phyloP scores from a whole-genome alignment of 2,888 invertebrate genomes.

The Tanypteryx hageni region DNA sequence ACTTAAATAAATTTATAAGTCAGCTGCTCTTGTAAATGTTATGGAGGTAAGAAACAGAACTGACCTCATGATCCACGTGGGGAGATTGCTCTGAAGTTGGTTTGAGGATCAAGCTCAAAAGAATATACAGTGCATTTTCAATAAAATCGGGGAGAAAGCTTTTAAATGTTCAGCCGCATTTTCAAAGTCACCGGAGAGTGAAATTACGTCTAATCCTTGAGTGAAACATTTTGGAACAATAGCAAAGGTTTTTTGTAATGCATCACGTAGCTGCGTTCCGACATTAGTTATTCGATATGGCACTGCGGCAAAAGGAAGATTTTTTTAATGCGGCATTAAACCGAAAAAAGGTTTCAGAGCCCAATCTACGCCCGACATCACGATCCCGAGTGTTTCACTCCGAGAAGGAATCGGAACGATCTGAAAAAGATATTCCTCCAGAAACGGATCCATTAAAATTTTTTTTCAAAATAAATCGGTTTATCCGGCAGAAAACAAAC shows the following conservation, averaged over 20 bases:
- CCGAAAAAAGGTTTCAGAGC: neutral
- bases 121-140: too few relatives aligned
- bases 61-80: too few relatives aligned
- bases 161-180: too few relatives aligned
- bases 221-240: neutral
- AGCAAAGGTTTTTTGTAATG: neutral
- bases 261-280: neutral
- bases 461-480: neutral
- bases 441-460: neutral
- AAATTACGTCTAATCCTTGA: neutral
- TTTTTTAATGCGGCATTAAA: neutral
- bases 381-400: neutral
- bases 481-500: neutral
- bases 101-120: too few relatives aligned
- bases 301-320: neutral
- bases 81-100: too few relatives aligned
- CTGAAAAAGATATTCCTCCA: neutral
- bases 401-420: neutral
- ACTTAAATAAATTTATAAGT: too few relatives aligned
- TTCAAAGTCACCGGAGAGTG: too few relatives aligned
- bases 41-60: too few relatives aligned
- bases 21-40: too few relatives aligned
- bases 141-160: too few relatives aligned
- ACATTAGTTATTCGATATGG: neutral
- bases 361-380: neutral